Percentiles rank a stretch among this genome's conserved stretches.
These are phyloP conservation scores for Hydrotaea diabolus DNA, from an alignment of 2,888 invertebrate species.

Conservation along the genomic window DNA sequence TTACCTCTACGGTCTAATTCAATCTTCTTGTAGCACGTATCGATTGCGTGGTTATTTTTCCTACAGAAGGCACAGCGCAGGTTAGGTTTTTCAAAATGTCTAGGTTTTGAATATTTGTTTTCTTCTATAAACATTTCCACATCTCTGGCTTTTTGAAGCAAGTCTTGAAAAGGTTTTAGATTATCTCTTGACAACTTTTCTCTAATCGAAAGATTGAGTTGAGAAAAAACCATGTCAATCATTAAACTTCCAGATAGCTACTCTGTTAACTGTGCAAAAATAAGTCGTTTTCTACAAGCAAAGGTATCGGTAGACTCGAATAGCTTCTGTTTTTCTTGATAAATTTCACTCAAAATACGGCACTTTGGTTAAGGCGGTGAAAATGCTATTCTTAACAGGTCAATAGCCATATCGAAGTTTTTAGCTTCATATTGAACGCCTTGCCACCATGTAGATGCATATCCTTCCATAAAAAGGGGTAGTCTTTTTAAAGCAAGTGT, in stretches of 20 bases:
- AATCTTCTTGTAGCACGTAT: neutral
- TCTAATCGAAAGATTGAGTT: too few species aligned
- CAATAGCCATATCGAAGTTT: constrained; percentile 27
- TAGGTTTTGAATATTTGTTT: neutral
- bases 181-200: too few species aligned
- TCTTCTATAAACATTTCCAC: neutral
- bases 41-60: neutral
- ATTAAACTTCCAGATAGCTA: too few species aligned
- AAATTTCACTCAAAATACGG: constrained; percentile 33
- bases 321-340: constrained; percentile 39
- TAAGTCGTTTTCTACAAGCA: constrained; percentile 8
- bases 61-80: neutral
- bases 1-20: neutral
- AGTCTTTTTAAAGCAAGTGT: constrained; percentile 38
- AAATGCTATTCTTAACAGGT: constrained; percentile 39
- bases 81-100: neutral
- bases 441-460: constrained; percentile 59
- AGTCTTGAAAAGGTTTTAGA: too few species aligned
- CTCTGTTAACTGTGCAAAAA: too few species aligned
- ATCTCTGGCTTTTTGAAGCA: too few species aligned
- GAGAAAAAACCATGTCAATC: too few species aligned
- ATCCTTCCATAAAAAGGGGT: constrained; percentile 52
- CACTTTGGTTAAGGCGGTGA: too few species aligned
- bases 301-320: constrained; percentile 45
- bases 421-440: constrained; percentile 44